Percentiles rank a stretch among this genome's conserved stretches.
phyloP scores from a whole-genome alignment of 2,113 vertebrate genomes.

The Rhea americana region DNA sequence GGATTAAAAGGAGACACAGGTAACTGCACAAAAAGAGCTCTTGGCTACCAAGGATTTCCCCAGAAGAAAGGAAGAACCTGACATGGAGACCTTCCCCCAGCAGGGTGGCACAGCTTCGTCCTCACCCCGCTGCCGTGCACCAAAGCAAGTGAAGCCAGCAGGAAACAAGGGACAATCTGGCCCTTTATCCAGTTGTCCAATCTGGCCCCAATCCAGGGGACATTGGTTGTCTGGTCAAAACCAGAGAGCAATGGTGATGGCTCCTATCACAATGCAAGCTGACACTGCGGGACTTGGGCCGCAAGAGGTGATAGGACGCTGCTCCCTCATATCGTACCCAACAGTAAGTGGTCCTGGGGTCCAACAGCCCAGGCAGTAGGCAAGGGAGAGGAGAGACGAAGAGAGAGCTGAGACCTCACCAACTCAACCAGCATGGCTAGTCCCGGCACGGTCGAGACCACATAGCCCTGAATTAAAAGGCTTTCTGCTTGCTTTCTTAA shows the following conservation, averaged over 20 bases:
- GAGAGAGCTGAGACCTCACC: not conserved
- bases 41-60: slow-evolving; percentile 1
- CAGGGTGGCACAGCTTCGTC: not conserved
- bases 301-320: not conserved
- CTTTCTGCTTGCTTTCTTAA: not conserved
- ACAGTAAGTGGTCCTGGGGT: not conserved
- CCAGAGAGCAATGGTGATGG: not conserved
- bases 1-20: slow-evolving; percentile 30
- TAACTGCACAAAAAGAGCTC: not conserved
- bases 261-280: not conserved
- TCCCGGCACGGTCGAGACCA: not conserved
- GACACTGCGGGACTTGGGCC: not conserved
- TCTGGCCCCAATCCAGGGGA: not conserved
- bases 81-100: not conserved
- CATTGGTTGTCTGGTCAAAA: not conserved
- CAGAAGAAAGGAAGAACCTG: slow-evolving; percentile 20
- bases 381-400: not conserved
- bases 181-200: not conserved
- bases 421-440: not conserved
- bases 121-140: rapidly evolving
- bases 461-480: not conserved
- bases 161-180: not conserved
- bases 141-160: not conserved
- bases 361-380: not conserved
- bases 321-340: not conserved